Evolutionary conservation across 2,113 vertebrate species (phyloP).

Genomic region (Nycticebus coucang): DNA sequence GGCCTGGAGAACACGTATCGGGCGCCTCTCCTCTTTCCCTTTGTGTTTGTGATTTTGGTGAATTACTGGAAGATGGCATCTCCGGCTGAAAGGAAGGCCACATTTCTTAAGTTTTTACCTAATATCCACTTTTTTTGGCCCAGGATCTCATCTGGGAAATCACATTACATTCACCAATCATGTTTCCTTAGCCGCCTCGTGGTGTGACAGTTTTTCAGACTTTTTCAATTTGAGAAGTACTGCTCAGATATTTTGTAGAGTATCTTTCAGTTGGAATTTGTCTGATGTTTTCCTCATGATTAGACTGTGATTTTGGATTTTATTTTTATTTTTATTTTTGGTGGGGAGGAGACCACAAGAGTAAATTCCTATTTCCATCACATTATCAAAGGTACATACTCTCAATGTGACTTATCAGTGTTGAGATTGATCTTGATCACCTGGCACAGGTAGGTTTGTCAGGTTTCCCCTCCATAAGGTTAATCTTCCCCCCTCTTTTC

Average conservation of each 20-base stretch:
- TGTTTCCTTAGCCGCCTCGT: neutral
- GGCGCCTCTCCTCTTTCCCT: too few relatives aligned
- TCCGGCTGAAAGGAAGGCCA: too few relatives aligned
- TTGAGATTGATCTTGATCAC: neutral
- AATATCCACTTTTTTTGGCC: neutral
- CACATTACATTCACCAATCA: neutral
- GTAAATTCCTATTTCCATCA: neutral
- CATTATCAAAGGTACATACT: too few relatives aligned
- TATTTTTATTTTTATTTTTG: neutral
- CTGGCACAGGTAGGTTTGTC: neutral
- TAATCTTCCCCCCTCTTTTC: neutral
- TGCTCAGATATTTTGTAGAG: neutral
- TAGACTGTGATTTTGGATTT: neutral
- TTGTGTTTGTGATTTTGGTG: too few relatives aligned
- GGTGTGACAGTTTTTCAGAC: neutral
- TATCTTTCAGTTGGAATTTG: neutral
- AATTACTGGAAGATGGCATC: too few relatives aligned
- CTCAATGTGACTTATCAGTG: neutral
- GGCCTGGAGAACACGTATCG: too few relatives aligned
- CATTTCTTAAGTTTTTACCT: neutral
- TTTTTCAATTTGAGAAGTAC: neutral
- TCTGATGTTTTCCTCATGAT: neutral
- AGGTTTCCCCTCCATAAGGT: neutral
- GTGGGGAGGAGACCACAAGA: neutral
- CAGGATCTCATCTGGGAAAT: neutral